These are phyloP conservation scores for Anas platyrhynchos DNA, from an alignment of 2,113 vertebrate species.

Conservation along the genomic window DNA sequence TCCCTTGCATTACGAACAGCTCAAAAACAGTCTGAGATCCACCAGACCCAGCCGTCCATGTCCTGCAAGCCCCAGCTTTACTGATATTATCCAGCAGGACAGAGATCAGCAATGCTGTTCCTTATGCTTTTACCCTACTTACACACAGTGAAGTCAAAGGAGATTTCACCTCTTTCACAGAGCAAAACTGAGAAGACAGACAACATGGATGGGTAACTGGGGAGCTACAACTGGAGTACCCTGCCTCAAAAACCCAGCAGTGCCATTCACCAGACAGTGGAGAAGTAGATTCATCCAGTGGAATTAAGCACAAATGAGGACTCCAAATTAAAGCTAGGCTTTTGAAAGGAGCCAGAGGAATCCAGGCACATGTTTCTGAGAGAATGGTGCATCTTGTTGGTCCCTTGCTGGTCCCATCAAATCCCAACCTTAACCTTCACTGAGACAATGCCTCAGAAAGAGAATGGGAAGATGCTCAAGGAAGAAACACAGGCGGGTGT, in stretches of 20 bases:
- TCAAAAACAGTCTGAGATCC: neutral
- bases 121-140: rapidly evolving
- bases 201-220: neutral
- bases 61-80: neutral
- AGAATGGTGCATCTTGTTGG: neutral
- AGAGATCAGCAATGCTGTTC: neutral
- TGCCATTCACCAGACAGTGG: neutral
- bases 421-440: neutral
- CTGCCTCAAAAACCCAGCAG: neutral
- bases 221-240: neutral
- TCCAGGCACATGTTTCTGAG: rapidly evolving
- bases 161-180: neutral
- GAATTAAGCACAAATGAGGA: neutral
- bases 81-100: neutral
- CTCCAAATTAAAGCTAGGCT: neutral
- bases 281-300: neutral
- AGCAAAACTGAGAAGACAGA: neutral
- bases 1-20: neutral
- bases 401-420: neutral
- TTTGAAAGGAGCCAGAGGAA: neutral
- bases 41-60: neutral
- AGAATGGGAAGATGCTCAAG: neutral
- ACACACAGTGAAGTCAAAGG: neutral
- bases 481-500: neutral
- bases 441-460: neutral